Evolutionary conservation across 1,140 invertebrate species (phyloP).

Genomic region (Brachionus manjavacas): DNA sequence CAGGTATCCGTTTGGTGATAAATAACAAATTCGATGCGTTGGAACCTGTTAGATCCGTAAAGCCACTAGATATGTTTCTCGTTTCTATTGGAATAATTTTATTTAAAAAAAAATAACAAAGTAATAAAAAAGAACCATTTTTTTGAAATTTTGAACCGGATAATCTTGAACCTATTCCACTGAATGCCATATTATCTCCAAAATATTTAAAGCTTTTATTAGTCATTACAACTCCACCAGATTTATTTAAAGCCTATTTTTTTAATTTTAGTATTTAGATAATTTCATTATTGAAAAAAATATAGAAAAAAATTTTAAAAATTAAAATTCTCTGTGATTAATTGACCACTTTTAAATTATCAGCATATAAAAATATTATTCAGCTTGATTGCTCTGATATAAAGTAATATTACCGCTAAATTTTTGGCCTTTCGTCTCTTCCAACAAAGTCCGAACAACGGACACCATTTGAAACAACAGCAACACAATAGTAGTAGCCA

Average conservation of each 20-base stretch:
- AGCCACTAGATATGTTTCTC: not conserved
- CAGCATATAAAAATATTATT: too few relatives aligned
- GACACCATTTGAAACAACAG: conserved; percentile 28
- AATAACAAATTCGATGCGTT: not conserved
- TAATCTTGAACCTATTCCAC: not conserved
- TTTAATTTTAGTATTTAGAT: too few relatives aligned
- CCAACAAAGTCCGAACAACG: not conserved
- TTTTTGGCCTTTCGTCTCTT: not conserved
- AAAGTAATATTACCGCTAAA: not conserved
- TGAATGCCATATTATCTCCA: not conserved
- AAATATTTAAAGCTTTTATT: conserved; percentile 16
- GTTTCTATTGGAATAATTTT: not conserved
- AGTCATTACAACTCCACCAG: not conserved
- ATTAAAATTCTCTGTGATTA: too few relatives aligned
- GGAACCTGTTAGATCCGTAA: not conserved
- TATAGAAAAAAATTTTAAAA: too few relatives aligned
- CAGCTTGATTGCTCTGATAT: not conserved
- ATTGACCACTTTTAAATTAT: too few relatives aligned
- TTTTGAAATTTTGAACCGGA: not conserved
- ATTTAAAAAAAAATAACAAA: not conserved
- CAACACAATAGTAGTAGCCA: conserved; percentile 23
- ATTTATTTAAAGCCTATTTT: not conserved
- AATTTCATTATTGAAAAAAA: too few relatives aligned
- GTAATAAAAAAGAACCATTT: not conserved
- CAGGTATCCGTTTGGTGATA: not conserved